Base-by-base conservation (phyloP, 35 echinoderm and acorn worm species). In the Acanthaster planci region DNA sequence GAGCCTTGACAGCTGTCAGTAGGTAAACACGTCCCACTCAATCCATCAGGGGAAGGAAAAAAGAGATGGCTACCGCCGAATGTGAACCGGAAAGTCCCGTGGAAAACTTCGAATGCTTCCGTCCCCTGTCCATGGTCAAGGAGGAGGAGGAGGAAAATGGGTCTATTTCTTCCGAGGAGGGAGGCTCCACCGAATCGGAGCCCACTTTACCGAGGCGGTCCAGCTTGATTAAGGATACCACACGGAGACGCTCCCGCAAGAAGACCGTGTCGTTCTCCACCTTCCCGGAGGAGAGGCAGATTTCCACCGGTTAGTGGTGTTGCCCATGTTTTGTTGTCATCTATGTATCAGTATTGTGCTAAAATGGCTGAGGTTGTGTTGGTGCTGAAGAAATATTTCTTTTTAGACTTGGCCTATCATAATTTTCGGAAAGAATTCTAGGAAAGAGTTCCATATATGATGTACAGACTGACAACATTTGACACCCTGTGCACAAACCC, bases 221-320 rank as follows among this genome's bases (percentile, higher is more conserved):
- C 22, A 95, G 93, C 76, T 81, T 95, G 35, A 91, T 95, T 47
- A 95, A 95, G 85, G 89, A 91, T 91, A 60, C 82, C 22, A 87
- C 93, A 0, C 52, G 87, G 50, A 91, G 85, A 26, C 77, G 84
- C 7, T 37, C 92, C 37, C 54, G 93, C 22, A 95, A 95, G 75
- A 95, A 95, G 90, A 91, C 93, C 0, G 93, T 95, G 19, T 95
- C 93, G 23, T 95, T 95, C 57, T 88, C 89, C 3, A 95, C 84
- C 67, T 95, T 95, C 84, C 93, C 93, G 1, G 93, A 91, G 68
- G 93, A 91, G 35, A 84, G 87, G 60, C 89, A 82, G 9, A 95
- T 95, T 55, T 87, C 93, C 1, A 90, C 90, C 80, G 93, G 93
- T 95, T 78, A 83, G 78, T 88, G 27, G 4, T 47, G 42, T 47